Evolutionary conservation across 2,113 vertebrate species (phyloP).

Genomic region (Guaruba guarouba): DNA sequence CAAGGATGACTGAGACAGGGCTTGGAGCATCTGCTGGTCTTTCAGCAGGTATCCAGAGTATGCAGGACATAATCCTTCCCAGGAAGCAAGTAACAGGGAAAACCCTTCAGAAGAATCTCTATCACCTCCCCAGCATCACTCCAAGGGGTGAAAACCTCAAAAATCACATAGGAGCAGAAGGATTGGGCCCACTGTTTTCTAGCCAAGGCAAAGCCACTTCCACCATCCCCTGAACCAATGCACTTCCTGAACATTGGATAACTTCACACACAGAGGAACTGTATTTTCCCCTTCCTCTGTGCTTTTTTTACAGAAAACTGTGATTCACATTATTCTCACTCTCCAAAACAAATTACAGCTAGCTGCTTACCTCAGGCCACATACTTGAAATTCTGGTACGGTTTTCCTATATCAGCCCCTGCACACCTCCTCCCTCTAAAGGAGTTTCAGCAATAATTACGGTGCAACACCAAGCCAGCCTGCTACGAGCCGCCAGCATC

Average conservation of each 20-base stretch:
- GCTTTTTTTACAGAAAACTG: neutral
- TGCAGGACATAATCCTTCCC: neutral
- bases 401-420: neutral
- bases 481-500: neutral
- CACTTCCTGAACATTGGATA: neutral
- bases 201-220: neutral
- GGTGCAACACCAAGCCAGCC: neutral
- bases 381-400: neutral
- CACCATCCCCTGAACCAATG: neutral
- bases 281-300: neutral
- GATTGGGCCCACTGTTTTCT: neutral
- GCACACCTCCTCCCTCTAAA: neutral
- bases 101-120: neutral
- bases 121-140: neutral
- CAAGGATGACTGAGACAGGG: neutral
- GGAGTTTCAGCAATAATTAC: conserved; percentile 17
- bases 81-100: neutral
- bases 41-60: neutral
- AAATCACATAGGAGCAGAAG: neutral
- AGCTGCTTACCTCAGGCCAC: conserved; percentile 13
- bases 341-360: conserved; percentile 10
- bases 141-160: neutral
- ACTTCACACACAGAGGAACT: neutral
- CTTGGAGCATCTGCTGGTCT: neutral
- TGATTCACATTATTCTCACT: neutral